Conservation (phyloP, 2,888 invertebrate species). For the Hydraecia micacea region DNA sequence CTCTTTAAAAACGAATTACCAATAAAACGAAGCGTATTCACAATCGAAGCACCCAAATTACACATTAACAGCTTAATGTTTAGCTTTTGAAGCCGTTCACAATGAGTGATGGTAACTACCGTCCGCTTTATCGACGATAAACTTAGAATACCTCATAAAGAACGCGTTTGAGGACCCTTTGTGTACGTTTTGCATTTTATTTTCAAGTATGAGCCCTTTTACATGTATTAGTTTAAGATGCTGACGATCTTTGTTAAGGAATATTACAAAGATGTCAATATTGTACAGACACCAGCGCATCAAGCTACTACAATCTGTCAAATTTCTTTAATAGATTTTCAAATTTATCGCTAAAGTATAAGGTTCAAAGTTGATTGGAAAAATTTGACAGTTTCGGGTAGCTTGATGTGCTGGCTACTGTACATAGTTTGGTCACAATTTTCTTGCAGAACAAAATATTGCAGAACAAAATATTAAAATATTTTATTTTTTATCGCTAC, state of each 20-base stretch:
- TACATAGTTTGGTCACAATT: background rate
- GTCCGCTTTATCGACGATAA: slow-evolving; percentile 83
- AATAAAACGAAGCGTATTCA: slow-evolving; percentile 52
- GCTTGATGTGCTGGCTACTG: too few relatives aligned
- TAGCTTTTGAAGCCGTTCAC: slow-evolving; percentile 63
- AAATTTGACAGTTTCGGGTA: too few relatives aligned
- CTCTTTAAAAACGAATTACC: slow-evolving; percentile 48
- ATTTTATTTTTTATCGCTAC: too few relatives aligned
- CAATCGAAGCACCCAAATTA: slow-evolving; percentile 61
- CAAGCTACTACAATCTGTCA: too few relatives aligned
- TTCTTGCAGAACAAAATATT: background rate
- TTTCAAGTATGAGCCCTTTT: slow-evolving; percentile 48
- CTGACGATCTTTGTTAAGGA: background rate
- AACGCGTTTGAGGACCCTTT: slow-evolving; percentile 44
- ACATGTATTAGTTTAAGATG: slow-evolving; percentile 23
- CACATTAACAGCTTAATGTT: slow-evolving; percentile 67
- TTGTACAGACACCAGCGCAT: background rate
- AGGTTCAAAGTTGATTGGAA: too few relatives aligned
- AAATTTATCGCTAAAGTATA: too few relatives aligned
- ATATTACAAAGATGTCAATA: background rate
- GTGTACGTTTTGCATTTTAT: slow-evolving; percentile 64
- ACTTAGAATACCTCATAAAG: slow-evolving; percentile 64
- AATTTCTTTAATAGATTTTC: too few relatives aligned
- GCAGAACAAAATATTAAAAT: background rate
- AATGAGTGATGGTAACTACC: slow-evolving; percentile 71